A percentile compares a stretch with the other conserved stretches of the same genome.
These are phyloP conservation scores for Pitangus sulphuratus DNA, from an alignment of 2,797 vertebrate species.

Conservation along the genomic window DNA sequence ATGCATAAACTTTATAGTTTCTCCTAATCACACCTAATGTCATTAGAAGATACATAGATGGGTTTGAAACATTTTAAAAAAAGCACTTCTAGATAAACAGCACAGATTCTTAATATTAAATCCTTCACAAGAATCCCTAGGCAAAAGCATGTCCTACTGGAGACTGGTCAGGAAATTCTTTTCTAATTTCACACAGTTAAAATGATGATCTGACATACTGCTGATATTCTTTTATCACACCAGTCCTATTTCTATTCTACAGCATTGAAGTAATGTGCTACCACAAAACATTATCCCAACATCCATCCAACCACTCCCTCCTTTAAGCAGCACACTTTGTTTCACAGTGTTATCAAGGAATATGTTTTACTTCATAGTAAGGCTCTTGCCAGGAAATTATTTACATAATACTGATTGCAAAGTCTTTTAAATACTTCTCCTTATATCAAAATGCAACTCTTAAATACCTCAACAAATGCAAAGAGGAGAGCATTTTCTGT, in stretches of 20 bases:
- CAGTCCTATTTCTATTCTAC: neutral
- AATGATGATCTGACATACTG: neutral
- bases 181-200: neutral
- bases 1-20: neutral
- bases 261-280: neutral
- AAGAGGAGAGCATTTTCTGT: conserved; percentile 92
- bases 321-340: neutral
- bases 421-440: neutral
- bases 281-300: neutral
- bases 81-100: neutral
- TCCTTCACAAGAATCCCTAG: neutral
- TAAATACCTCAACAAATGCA: conserved; percentile 94
- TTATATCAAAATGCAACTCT: neutral
- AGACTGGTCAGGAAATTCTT: neutral
- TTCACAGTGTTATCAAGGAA: neutral
- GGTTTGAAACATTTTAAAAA: neutral
- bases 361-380: neutral
- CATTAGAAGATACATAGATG: neutral
- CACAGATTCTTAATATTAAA: neutral
- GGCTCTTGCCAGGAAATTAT: neutral
- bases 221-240: neutral
- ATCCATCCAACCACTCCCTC: neutral
- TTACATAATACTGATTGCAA: neutral
- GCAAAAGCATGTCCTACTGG: neutral
- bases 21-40: neutral